Evolutionary conservation across 2,797 vertebrate species (phyloP), one percentile per base, ranked within the genome.

Genomic region (Pipistrellus pygmaeus): DNA sequence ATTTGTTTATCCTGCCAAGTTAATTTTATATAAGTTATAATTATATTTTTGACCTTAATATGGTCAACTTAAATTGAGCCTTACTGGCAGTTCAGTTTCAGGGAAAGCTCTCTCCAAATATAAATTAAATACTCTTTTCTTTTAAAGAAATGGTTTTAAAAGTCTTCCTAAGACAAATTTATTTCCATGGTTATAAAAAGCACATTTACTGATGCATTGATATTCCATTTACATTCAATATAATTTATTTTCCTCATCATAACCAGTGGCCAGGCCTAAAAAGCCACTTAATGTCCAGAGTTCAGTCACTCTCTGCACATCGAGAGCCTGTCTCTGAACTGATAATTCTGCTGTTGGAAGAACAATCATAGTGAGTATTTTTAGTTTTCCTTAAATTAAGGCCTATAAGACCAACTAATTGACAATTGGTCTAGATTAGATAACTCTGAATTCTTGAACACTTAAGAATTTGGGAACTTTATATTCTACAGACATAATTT

Each of bases 41-140:
- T 66, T 78, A 46, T 38, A 91, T 62, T 44, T 88, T 93, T 85
- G 15, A 66, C 9, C 13, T 68, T 85, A 35, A 35, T 48, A 83
- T 18, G 60, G 8, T 55, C 71, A 44, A 87, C 5, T 89, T 35
- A 92, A 82, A 46, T 71, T 82, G 46, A 96, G 5, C 3, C 20
- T 87, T 96, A 64, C 38, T 86, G 57, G 41, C 14, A 93, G 68
- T 64, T 78, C 32, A 76, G 20, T 64, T 41, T 93, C 38, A 69
- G 23, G 15, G 12, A 46, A 93, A 75, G 11, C 15, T 71, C 6
- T 82, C 41, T 38, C 2, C 53, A 46, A 30, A n/a, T 95, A 25
- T 60, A 57, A 68, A 35, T 94, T 83, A 84, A 80, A 80, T 78
- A 13, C 5, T 64, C 4, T 85, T 85, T 88, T 78, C 3, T 84